Evolutionary conservation across 2,888 invertebrate genomes (phyloP).

Genomic region (Drosophila siamana): DNA sequence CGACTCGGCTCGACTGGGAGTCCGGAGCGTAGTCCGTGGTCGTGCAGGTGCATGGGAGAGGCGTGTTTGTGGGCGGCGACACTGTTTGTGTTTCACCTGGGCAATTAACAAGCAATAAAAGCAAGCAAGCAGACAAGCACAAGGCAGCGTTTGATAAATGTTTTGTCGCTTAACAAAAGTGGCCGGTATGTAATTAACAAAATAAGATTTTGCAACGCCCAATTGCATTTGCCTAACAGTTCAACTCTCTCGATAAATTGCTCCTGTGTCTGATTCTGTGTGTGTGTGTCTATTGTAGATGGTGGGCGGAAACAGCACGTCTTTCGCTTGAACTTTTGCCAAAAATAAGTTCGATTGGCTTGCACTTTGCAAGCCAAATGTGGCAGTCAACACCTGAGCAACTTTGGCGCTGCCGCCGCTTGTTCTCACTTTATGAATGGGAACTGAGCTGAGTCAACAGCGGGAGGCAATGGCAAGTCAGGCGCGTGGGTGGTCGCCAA

Average conservation of each 20-base stretch:
- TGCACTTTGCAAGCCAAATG: constrained; percentile 74
- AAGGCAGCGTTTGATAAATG: constrained; percentile 62
- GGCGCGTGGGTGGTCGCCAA: constrained; percentile 71
- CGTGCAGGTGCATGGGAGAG: constrained; percentile 62
- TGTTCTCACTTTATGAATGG: constrained; percentile 67
- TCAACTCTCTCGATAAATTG: constrained; percentile 37
- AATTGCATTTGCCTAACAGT: constrained; percentile 63
- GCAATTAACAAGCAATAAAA: constrained; percentile 80
- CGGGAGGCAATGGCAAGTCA: constrained; percentile 8
- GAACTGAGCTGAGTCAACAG: constrained; percentile 28
- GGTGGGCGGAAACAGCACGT: constrained; percentile 44
- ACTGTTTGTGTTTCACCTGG: constrained; percentile 60
- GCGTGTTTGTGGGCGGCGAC: constrained; percentile 53
- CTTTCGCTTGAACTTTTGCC: constrained; percentile 74
- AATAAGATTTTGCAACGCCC: constrained; percentile 69
- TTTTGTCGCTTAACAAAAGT: constrained; percentile 67
- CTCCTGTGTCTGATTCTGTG: too few relatives aligned
- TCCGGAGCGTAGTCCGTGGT: constrained; percentile 1
- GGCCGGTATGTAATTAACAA: constrained; percentile 68
- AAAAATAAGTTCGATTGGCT: constrained; percentile 53
- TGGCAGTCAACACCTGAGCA: constrained; percentile 53
- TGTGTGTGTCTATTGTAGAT: background rate
- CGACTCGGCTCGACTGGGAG: background rate
- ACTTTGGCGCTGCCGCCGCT: constrained; percentile 32
- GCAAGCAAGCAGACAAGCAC: too few relatives aligned